Base-by-base conservation (phyloP, 2,113 vertebrate genomes). In the Catharus bicknelli region DNA sequence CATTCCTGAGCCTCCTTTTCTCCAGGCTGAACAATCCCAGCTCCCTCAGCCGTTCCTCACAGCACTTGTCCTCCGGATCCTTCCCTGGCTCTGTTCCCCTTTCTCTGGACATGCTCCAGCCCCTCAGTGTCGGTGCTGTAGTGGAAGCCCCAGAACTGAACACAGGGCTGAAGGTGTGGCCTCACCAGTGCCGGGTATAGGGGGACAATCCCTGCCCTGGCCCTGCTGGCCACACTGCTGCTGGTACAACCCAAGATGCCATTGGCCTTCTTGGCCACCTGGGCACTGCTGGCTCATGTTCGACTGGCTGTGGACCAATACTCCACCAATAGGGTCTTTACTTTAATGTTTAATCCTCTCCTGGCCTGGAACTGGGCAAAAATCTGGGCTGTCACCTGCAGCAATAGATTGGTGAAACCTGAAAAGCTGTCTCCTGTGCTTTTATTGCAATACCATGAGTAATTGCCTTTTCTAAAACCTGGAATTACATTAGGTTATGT, bases 81-180 rank as follows among this genome's bases (percentile, higher is more conserved):
- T 66, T 64, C 9, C 1, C 1, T 45, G 30, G 4, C 14, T 53
- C 4, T 0, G 0, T 5, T 32, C 4, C 29, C 25, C 20, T 19
- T 13, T 38, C 45, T 53, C 16, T 43, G 22, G 55, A n/a, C 10
- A 3, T 0, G 0, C 18, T 51, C 11, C 27, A 34, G 43, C 27
- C 0, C 25, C 23, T 47, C 66, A 19, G 0, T 10, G 10, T 23
- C n/a, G 26, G 5, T 66, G 16, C 25, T 40, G 16, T 0, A 58
- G 4, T 58, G 45, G 40, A 23, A 3, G 11, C 2, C 20, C 9
- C 15, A 19, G 27, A 78, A 16, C 6, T 53, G 38, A 18, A 0
- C 32, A n/a, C 9, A 19, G 50, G 5, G 22, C 26, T 64, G 6
- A 9, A 72, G 20, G 2, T 47, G 25, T 1, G 4, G 11, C 51